Base-by-base conservation (phyloP, 2,888 invertebrate species). In the Gari tellinella region DNA sequence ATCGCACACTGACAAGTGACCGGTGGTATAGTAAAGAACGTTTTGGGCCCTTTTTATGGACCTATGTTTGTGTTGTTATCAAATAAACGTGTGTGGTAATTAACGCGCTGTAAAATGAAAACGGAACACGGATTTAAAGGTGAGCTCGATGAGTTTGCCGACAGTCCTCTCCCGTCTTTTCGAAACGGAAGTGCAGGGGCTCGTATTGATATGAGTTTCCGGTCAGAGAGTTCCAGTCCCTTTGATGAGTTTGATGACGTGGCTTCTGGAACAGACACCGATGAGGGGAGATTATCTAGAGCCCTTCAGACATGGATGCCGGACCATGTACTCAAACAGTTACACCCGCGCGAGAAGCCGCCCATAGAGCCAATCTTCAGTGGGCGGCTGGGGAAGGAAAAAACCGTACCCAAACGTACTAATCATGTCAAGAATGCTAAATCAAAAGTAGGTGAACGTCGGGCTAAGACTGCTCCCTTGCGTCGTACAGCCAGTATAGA, bases 271-370 rank as follows among this genome's bases (percentile, higher is more conserved):
- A 48, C 69, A 1, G 77, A 80, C 10, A 75, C 83, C 3, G 80
- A 82, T 23, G 86, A 86, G 58, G 84, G 81, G 2, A 62, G 84
- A 12, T 41, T 88, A 19, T 85, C 86, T 2, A 53, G 83, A 8
- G 72, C 82, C 7, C 63, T 88, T 40, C 83, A 84, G 37, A 60
- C 78, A 19, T 88, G 88, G 88, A 85, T 84, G 88, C 72, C 81
- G 0, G 80, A 83, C 38, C 84, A 88, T 53, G 65, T 60, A 2
- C 79, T 83, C 51, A 69, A 46, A 0, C 67, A 65, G 8, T 58
- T 86, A 7, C 77, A 81, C 23, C 86, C 84, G 1, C 73, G 73
- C 25, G 81, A 80, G 12, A 80, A 79, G 56, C 68, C 80, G 0
- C 65, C 77, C 0, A 61, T 61, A 8, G 79, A 86, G 55, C 86